Base-by-base conservation (phyloP, 1,140 invertebrate species). In the Eurosta solidaginis region DNA sequence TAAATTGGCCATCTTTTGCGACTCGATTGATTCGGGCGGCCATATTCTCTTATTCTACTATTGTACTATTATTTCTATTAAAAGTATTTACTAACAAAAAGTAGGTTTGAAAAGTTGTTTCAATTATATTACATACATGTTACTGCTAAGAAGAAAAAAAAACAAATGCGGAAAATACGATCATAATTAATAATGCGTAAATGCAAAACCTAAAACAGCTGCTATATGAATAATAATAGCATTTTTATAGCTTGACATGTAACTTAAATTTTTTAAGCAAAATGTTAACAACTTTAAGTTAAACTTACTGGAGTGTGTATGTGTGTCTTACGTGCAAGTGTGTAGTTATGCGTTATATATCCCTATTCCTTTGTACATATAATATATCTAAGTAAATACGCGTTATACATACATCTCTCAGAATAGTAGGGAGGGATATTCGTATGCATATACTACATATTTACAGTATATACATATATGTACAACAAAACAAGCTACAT, bases 271-370 rank as follows among this genome's bases (percentile, higher is more conserved):
- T 68, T 68, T 68, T 68, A 40, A 68, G 20, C 40, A 17, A 59
- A 59, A 59, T 40, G 36, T 68, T 68, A 68, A 68, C 33, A 68
- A 68, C 59, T 68, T 68, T 68, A 42, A 68, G 59, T 68, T 68
- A 68, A 68, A 68, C 59, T 68, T 68, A 68, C n/a, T 68, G 59
- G 59, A 68, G 59, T 68, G 59, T 59, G 68, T 74, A 22, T 74
- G 44, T 45, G 44, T 45, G 17, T 45, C 17, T 74, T 45, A 74
- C 25, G 44, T 42, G 36, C 27, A 20, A 14, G 12, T 25, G 27
- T 47, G 3, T 74, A 74, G 17, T 74, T 74, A 22, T 12, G 22
- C 5, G n/a, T 40, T 12, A 74, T 47, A 47, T 27, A 29, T 40
- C n/a, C 50, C 7, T 20, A 54, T 54, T 6, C 2, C 17, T 54